Percentiles rank a stretch among this genome's conserved stretches.
Conservation (phyloP, 2,888 invertebrate species). For the Rhorus exstirpatorius region DNA sequence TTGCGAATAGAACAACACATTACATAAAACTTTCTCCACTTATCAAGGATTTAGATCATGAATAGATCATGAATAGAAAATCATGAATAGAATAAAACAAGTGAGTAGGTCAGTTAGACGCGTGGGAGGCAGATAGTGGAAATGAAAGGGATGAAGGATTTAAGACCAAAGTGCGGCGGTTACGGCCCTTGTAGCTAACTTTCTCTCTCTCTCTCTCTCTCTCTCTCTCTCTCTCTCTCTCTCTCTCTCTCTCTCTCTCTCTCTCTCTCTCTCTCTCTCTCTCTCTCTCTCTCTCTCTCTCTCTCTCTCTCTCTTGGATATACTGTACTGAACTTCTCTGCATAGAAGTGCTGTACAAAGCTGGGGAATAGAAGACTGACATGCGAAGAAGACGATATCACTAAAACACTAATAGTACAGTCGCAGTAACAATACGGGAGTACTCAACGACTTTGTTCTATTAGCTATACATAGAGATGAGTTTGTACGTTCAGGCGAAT, state of each 20-base stretch:
- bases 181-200: background rate
- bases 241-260: no score
- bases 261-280: no score
- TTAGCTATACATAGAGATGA: conserved; percentile 12
- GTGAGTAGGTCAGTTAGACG: conserved; percentile 15
- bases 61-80: no score
- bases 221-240: no score
- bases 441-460: conserved; percentile 25
- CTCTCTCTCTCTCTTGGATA: no score
- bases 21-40: conserved; percentile 73
- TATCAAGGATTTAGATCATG: conserved; percentile 71
- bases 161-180: conserved; percentile 14
- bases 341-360: background rate
- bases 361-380: background rate
- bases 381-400: background rate
- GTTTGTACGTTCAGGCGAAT: background rate
- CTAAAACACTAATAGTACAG: background rate
- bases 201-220: no score
- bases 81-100: conserved; percentile 46
- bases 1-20: conserved; percentile 70
- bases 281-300: no score
- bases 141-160: conserved; percentile 22
- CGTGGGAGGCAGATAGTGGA: conserved; percentile 15
- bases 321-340: conserved; percentile 7
- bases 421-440: conserved; percentile 6